Percentiles rank a stretch among this genome's conserved stretches.
Conservation (phyloP, 2,797 vertebrate species). For the Clamator glandarius region DNA sequence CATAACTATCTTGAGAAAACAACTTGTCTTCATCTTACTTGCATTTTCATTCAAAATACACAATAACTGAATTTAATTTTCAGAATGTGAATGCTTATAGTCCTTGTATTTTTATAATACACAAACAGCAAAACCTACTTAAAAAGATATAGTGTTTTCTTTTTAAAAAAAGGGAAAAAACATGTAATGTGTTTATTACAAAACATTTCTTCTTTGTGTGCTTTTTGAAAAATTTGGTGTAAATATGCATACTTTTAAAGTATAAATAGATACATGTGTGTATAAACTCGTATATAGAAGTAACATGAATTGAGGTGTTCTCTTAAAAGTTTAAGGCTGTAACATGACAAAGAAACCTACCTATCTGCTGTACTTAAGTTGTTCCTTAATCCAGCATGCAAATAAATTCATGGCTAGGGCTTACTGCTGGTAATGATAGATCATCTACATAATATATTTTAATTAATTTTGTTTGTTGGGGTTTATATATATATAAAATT, state of each 20-base stretch:
- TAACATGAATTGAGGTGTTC: neutral
- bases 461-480: neutral
- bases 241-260: neutral
- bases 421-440: neutral
- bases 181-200: neutral
- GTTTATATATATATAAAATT: too few relatives aligned
- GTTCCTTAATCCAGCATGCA: neutral
- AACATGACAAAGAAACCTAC: neutral
- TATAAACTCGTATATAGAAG: neutral
- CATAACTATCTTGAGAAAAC: neutral
- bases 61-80: neutral
- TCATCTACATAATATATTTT: neutral
- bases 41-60: neutral
- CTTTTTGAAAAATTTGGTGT: neutral
- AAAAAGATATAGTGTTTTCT: neutral
- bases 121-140: neutral
- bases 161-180: neutral
- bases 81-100: neutral
- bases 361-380: neutral
- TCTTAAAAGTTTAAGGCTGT: neutral
- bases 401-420: neutral
- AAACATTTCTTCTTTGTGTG: neutral
- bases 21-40: neutral
- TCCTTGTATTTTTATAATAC: neutral
- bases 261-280: neutral